Percentiles rank a stretch among this genome's conserved stretches.
phyloP scores from a whole-genome alignment of 2,888 invertebrate species.

The Sinopyrophorus schimmeli region DNA sequence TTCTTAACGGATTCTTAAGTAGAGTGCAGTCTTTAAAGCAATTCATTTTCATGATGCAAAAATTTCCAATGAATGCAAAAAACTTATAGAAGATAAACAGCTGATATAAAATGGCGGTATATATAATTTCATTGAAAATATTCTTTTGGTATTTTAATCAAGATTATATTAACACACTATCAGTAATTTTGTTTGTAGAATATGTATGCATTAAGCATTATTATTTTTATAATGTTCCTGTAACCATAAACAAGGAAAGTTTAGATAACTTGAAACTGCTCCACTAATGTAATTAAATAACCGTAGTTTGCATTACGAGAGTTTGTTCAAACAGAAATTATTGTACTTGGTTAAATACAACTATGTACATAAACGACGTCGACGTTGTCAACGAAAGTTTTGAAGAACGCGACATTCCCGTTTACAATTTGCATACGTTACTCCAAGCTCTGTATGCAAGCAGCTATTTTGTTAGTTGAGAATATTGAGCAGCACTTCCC shows the following conservation, averaged over 20 bases:
- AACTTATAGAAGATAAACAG: too few relatives aligned
- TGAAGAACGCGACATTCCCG: conserved; percentile 1
- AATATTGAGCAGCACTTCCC: conserved; percentile 47
- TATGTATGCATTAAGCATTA: too few relatives aligned
- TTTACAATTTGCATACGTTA: conserved; percentile 23
- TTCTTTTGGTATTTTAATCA: too few relatives aligned
- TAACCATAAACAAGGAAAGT: conserved; percentile 49
- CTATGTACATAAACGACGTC: conserved; percentile 6
- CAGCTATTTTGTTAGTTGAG: conserved; percentile 44
- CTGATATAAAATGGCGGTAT: too few relatives aligned
- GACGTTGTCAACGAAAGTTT: conserved; percentile 8
- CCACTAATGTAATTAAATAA: conserved; percentile 45
- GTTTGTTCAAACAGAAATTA: conserved; percentile 25
- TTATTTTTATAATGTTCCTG: too few relatives aligned
- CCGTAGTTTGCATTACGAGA: conserved; percentile 37
- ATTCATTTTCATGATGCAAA: conserved; percentile 13
- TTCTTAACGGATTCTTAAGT: conserved; percentile 27
- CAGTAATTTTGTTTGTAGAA: too few relatives aligned
- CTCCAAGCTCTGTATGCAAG: conserved; percentile 49
- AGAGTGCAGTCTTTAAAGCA: conserved; percentile 19
- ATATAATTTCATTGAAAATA: too few relatives aligned
- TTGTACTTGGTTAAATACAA: too few relatives aligned
- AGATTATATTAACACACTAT: too few relatives aligned
- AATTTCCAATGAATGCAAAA: too few relatives aligned
- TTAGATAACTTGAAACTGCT: conserved; percentile 52